Evolutionary conservation across 1,140 invertebrate genomes (phyloP).

Genomic region (Brevipalpus yothersi): DNA sequence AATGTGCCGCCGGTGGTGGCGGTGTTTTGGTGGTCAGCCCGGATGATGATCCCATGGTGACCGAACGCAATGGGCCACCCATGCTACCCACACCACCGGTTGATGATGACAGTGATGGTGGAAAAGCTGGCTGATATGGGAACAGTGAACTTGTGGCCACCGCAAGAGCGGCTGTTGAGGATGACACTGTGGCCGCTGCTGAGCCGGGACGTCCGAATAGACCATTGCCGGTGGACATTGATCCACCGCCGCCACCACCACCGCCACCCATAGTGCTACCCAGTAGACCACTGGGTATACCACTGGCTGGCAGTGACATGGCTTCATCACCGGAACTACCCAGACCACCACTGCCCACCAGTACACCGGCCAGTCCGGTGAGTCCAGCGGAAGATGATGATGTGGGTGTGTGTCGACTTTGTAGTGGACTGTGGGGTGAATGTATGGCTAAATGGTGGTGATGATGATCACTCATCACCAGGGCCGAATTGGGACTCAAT

Average conservation of each 20-base stretch:
- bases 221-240: too few species aligned
- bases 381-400: too few species aligned
- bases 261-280: too few species aligned
- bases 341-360: background rate
- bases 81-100: too few species aligned
- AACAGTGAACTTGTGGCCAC: slow-evolving; percentile 3
- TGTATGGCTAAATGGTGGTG: background rate
- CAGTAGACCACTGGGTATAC: too few species aligned
- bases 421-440: too few species aligned
- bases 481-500: background rate
- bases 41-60: too few species aligned
- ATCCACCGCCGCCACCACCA: too few species aligned
- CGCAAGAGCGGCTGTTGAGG: background rate
- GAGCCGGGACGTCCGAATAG: too few species aligned
- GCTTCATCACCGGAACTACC: background rate
- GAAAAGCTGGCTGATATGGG: background rate
- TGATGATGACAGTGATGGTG: background rate
- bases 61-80: too few species aligned
- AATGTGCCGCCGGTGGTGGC: slow-evolving; percentile 5
- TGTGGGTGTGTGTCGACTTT: too few species aligned
- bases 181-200: background rate
- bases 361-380: background rate
- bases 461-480: background rate
- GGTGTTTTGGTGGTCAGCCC: too few species aligned
- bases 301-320: background rate